phyloP scores from a whole-genome alignment of 2,113 vertebrate genomes.

The Crypturellus undulatus region DNA sequence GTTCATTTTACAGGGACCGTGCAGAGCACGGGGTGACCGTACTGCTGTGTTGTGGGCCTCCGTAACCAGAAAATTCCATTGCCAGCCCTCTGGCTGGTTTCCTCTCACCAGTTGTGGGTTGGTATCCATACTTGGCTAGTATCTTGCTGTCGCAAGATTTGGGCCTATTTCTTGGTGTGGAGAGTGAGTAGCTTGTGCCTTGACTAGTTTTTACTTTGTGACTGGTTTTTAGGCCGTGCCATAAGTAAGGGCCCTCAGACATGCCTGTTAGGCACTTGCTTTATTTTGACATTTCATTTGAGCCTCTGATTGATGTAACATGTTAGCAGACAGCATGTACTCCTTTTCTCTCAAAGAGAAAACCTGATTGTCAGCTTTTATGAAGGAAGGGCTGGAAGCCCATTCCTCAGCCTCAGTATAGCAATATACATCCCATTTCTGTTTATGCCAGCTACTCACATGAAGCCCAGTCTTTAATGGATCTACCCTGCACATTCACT shows the following conservation, averaged over 20 bases:
- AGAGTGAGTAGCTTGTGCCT: not conserved
- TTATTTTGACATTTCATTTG: not conserved
- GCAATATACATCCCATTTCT: not conserved
- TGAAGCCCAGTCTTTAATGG: not conserved
- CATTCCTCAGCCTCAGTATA: not conserved
- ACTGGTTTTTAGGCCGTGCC: not conserved
- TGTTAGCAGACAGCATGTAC: constrained; percentile 35
- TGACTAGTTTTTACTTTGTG: not conserved
- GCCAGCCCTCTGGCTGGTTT: not conserved
- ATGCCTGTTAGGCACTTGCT: not conserved
- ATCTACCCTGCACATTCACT: not conserved
- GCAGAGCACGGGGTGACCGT: not conserved
- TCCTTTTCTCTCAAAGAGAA: constrained; percentile 37
- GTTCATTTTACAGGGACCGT: not conserved
- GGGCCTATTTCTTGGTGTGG: not conserved
- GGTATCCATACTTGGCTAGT: not conserved
- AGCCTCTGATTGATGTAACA: constrained; percentile 24
- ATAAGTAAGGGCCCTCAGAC: not conserved
- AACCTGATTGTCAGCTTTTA: constrained; percentile 11
- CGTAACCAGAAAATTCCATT: not conserved
- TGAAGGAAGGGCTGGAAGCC: not conserved
- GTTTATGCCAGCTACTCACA: not conserved
- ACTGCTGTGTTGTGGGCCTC: not conserved
- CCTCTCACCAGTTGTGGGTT: not conserved
- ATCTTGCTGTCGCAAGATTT: not conserved